Conservation (phyloP, 1,140 invertebrate species). For the Galendromus occidentalis region DNA sequence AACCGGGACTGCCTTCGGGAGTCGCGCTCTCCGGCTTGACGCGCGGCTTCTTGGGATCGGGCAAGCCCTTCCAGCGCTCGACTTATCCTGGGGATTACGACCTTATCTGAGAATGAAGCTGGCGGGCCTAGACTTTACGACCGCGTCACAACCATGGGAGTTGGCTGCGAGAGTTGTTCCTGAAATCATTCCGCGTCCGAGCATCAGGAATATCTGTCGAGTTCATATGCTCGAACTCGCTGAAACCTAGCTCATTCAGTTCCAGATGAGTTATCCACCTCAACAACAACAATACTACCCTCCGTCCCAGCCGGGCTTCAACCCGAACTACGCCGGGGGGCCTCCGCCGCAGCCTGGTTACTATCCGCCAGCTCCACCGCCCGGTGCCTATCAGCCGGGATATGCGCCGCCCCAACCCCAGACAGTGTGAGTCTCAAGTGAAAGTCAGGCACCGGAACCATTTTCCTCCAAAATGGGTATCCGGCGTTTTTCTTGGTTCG, state of each 20-base stretch:
- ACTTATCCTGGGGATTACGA: no score
- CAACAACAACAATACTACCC: conserved; percentile 2
- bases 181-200: no score
- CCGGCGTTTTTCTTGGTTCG: no score
- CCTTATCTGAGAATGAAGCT: no score
- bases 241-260: background rate
- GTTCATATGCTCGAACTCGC: background rate
- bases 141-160: no score
- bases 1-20: no score
- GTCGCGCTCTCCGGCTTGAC: no score
- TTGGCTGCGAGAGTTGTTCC: no score
- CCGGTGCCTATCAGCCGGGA: background rate
- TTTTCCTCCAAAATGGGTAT: background rate
- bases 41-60: no score
- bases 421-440: background rate
- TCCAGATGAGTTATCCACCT: conserved; percentile 10
- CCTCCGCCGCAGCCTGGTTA: background rate
- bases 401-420: background rate
- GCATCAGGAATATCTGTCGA: background rate
- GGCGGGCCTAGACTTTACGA: no score
- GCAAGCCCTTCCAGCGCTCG: no score
- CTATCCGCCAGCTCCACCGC: background rate
- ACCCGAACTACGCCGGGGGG: background rate
- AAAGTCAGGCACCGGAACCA: background rate
- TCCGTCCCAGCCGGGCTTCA: background rate